phyloP scores from a whole-genome alignment of 2,797 vertebrate genomes.

The Podargus strigoides region DNA sequence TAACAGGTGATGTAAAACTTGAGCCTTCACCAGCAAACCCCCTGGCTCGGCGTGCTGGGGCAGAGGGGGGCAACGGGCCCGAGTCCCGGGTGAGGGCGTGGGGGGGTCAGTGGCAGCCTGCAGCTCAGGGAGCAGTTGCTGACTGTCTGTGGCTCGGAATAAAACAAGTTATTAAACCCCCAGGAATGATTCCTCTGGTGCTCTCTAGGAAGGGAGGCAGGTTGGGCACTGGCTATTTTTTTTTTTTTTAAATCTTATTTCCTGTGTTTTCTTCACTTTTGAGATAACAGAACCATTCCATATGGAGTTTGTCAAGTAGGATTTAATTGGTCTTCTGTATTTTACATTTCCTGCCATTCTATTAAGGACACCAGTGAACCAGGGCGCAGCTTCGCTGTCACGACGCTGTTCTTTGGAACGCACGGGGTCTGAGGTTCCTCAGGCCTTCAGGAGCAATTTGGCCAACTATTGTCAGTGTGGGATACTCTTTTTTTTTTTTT shows the following conservation, averaged over 20 bases:
- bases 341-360: background rate
- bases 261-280: background rate
- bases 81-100: no score
- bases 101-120: no score
- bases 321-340: background rate
- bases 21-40: fast-evolving
- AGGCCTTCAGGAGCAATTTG: background rate
- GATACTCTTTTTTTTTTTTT: fast-evolving
- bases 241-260: background rate
- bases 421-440: background rate
- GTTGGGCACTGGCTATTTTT: background rate
- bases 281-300: background rate
- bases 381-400: background rate
- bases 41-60: fast-evolving
- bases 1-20: slow-evolving; percentile 81
- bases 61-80: no score
- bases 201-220: background rate
- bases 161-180: background rate
- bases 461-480: no score
- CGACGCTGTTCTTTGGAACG: background rate
- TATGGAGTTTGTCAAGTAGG: background rate
- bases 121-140: no score
- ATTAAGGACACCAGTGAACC: background rate
- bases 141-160: no score
- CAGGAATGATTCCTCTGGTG: background rate